Base-by-base conservation (phyloP, 1,140 invertebrate species). In the Metaphire vulgaris region DNA sequence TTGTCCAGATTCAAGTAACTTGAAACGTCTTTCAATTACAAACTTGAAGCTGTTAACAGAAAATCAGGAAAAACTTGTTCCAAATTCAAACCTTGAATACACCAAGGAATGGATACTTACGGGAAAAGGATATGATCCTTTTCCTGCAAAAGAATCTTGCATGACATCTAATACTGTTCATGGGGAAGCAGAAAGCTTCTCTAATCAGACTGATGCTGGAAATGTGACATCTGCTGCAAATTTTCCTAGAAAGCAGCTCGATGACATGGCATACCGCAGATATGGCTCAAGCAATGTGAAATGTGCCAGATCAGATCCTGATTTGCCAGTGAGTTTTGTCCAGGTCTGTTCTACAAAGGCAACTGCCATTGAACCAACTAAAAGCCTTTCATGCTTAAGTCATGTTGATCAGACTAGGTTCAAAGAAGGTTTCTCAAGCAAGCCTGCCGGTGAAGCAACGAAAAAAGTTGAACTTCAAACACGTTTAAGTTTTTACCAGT, bases 221-320 rank as follows among this genome's bases (percentile, higher is more conserved):
- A 33, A 30, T 33, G n/a, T n/a, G 28, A 31, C 29, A 32, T n/a
- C 28, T 32, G 28, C 32, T n/a, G 69, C 30, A 71, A 71, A 33
- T 21, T 33, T 71, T 30, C 30, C 69, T 21, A 71, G 69, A 71
- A 71, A 71, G n/a, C 28, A 29, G 28, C n/a, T 71, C 21, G 69
- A 71, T 33, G 69, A 71, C 30, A 71, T 71, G 69, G 69, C 69
- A 21, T 32, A 33, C 33, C 30, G 69, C 30, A 71, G 32, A 21
- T 71, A 71, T n/a, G n/a, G 33, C 15, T n/a, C n/a, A 32, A 32
- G 30, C 30, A 29, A 2, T 21, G 32, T 16, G 69, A n/a, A 21
- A 33, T 32, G 2, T n/a, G 29, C 69, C 30, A 71, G 30, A 32
- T 71, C 69, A 2, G 33, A 32, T 71, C 69, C 69, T 6, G 69